A percentile compares a stretch with the other conserved stretches of the same genome.
phyloP scores from a whole-genome alignment of 2,888 invertebrate species.

The Agonopterix heracliana region DNA sequence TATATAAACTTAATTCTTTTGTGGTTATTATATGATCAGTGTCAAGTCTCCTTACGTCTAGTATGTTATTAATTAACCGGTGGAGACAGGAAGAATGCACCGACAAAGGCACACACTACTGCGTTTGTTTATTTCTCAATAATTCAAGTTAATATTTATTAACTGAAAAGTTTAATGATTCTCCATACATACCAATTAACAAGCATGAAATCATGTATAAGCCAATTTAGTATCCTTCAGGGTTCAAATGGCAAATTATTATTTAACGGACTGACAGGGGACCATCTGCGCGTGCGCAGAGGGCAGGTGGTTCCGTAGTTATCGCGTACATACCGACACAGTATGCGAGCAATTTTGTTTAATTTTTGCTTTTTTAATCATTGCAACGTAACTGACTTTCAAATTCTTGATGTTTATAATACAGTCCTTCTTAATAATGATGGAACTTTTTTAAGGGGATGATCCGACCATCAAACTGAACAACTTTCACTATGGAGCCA shows the following conservation, averaged over 20 bases:
- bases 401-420: not conserved
- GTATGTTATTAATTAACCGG: slow-evolving; percentile 9
- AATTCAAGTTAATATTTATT: not conserved
- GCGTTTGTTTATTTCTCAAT: not conserved
- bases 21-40: no score
- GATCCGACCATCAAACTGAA: no score
- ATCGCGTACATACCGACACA: slow-evolving; percentile 12
- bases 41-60: no score
- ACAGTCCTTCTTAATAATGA: no score
- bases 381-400: not conserved
- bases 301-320: slow-evolving; percentile 17
- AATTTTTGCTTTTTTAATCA: slow-evolving; percentile 13
- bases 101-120: not conserved
- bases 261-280: slow-evolving; percentile 16
- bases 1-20: no score
- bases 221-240: slow-evolving; percentile 16
- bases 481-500: no score
- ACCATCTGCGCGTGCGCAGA: slow-evolving; percentile 24
- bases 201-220: slow-evolving; percentile 10
- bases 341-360: slow-evolving; percentile 19
- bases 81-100: not conserved
- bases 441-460: no score
- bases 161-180: slow-evolving; percentile 4
- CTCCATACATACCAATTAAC: slow-evolving; percentile 9
- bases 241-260: slow-evolving; percentile 31